Evolutionary conservation across 2,888 invertebrate species (phyloP).

Genomic region (Lingula anatina): DNA sequence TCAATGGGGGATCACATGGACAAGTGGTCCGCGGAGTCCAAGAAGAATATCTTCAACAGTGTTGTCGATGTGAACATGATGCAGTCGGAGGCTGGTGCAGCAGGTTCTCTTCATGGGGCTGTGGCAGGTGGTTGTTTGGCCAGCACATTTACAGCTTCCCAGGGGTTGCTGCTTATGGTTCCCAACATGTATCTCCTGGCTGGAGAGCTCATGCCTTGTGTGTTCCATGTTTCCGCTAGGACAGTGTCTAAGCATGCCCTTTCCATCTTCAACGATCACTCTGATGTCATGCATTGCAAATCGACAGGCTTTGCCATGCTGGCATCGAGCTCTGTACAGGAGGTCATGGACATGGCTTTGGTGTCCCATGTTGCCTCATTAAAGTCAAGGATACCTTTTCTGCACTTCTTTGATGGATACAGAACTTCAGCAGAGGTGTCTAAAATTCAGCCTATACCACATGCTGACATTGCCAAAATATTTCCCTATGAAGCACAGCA

Average conservation of each 20-base stretch:
- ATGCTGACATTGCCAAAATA: conserved; percentile 13
- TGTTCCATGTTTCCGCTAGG: conserved; percentile 18
- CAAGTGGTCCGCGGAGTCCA: conserved; percentile 12
- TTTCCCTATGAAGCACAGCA: conserved; percentile 12
- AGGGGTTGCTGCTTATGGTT: conserved; percentile 18
- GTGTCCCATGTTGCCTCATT: conserved; percentile 16
- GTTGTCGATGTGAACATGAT: conserved; percentile 18
- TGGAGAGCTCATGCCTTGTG: conserved; percentile 18
- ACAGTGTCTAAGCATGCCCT: conserved; percentile 20
- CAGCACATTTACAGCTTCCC: conserved; percentile 17
- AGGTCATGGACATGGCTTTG: conserved; percentile 18
- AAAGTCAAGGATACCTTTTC: conserved; percentile 15
- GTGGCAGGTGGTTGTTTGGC: conserved; percentile 15
- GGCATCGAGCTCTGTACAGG: conserved; percentile 16
- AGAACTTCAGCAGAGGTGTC: conserved; percentile 19
- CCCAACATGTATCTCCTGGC: conserved; percentile 22
- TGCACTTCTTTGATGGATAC: conserved; percentile 21
- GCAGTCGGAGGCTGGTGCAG: conserved; percentile 18
- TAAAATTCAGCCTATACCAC: conserved; percentile 14
- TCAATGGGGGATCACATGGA: conserved; percentile 22
- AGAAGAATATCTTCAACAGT: conserved; percentile 13
- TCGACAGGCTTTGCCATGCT: conserved; percentile 20
- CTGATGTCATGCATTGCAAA: conserved; percentile 18
- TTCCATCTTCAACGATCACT: conserved; percentile 22
- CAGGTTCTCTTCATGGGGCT: conserved; percentile 17